Evolutionary conservation across 37 sponge, comb jelly and placozoan genomes (phyloP).

Genomic region (Cladorhizidae sp.): DNA sequence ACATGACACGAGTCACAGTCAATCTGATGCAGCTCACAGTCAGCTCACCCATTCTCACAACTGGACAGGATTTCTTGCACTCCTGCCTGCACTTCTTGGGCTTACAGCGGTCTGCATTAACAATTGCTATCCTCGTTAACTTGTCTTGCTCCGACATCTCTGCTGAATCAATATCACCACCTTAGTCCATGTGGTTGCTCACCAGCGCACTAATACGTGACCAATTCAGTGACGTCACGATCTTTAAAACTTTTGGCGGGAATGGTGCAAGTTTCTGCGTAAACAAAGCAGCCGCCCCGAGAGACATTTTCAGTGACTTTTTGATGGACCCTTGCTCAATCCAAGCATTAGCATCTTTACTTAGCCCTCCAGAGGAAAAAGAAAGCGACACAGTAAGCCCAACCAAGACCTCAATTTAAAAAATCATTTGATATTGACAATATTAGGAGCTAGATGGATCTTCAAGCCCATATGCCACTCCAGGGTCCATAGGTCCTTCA

Average conservation of each 20-base stretch:
- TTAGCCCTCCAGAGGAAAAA: constrained; percentile 49
- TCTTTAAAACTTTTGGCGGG: too few species aligned
- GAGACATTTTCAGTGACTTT: too few species aligned
- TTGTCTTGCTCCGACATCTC: constrained; percentile 67
- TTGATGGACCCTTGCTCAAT: constrained; percentile 63
- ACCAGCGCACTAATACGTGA: background rate
- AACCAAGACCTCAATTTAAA: background rate
- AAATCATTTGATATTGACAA: background rate
- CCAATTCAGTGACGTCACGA: background rate
- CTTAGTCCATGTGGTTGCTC: background rate
- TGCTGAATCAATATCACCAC: background rate
- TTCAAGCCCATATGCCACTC: constrained; percentile 60
- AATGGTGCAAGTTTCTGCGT: too few species aligned
- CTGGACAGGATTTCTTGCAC: constrained; percentile 96
- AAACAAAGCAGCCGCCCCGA: too few species aligned
- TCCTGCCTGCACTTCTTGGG: constrained; percentile 98
- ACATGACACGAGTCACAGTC: background rate
- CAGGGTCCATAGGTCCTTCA: constrained; percentile 68
- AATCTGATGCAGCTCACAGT: background rate
- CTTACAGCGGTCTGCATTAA: constrained; percentile 89
- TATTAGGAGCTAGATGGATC: constrained; percentile 32
- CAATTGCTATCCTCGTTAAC: constrained; percentile 96
- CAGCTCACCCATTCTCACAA: constrained; percentile 89
- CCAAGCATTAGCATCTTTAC: constrained; percentile 46
- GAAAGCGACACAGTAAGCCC: constrained; percentile 41